Percentiles rank a stretch among this genome's conserved stretches.
Conservation (phyloP, 2,888 invertebrate species). For the Geotrupes spiniger region DNA sequence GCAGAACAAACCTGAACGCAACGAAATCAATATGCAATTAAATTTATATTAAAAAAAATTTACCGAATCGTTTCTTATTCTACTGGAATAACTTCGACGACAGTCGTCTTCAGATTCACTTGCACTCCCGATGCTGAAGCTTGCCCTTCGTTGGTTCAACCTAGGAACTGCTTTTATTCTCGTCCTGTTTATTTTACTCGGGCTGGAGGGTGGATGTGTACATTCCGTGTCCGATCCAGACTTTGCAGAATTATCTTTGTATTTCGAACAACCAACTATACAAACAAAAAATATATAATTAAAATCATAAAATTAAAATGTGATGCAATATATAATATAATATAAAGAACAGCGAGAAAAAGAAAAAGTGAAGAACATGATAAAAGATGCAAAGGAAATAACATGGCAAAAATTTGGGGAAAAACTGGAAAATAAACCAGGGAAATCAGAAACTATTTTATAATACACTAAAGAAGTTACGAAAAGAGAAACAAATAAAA, state of each 20-base stretch:
- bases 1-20: constrained; percentile 40
- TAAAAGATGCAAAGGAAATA: too few species aligned
- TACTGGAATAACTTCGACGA: constrained; percentile 36
- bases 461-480: too few species aligned
- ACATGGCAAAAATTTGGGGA: too few species aligned
- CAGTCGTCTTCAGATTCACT: constrained; percentile 68
- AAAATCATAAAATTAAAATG: too few species aligned
- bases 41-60: not conserved
- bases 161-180: constrained; percentile 69
- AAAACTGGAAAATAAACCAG: too few species aligned
- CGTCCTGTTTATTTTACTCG: constrained; percentile 60
- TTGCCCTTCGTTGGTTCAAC: constrained; percentile 62
- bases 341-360: too few species aligned
- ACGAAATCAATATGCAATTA: not conserved
- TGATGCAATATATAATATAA: too few species aligned
- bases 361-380: too few species aligned
- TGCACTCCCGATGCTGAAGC: constrained; percentile 61
- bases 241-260: constrained; percentile 3
- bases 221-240: constrained; percentile 35
- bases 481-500: too few species aligned
- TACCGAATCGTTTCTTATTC: constrained; percentile 49
- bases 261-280: too few species aligned
- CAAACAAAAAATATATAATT: too few species aligned
- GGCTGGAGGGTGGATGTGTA: constrained; percentile 53
- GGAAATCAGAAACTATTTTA: too few species aligned